These are phyloP conservation scores for Papilio glaucus DNA, from an alignment of 1,140 invertebrate genomes.

Conservation along the genomic window DNA sequence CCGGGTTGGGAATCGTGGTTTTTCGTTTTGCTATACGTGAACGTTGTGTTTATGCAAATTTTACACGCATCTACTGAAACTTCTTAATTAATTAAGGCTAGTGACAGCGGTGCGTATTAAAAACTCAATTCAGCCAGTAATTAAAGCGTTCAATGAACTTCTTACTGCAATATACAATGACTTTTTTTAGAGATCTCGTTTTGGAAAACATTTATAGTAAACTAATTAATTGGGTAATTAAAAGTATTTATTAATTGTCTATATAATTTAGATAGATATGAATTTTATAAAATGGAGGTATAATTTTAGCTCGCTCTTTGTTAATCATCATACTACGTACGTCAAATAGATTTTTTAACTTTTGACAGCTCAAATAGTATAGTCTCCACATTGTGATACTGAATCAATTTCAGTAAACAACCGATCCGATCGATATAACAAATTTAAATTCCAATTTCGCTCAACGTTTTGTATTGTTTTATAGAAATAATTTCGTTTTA, in stretches of 20 bases:
- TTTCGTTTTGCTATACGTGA: conserved; percentile 72
- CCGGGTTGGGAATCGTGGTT: conserved; percentile 68
- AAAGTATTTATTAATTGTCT: not conserved
- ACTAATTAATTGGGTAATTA: not conserved
- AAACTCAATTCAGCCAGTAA: conserved; percentile 33
- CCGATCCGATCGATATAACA: too few species aligned
- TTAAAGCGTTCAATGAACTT: conserved; percentile 29
- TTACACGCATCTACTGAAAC: conserved; percentile 79
- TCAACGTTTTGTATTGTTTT: too few species aligned
- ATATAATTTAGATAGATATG: not conserved
- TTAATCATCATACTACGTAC: too few species aligned
- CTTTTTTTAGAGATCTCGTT: not conserved
- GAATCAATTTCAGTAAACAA: too few species aligned
- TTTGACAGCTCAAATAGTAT: too few species aligned
- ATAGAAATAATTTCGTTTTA: too few species aligned
- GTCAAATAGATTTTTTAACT: too few species aligned
- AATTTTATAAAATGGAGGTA: not conserved
- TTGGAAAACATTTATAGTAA: not conserved
- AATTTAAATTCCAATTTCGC: too few species aligned
- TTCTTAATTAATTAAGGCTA: conserved; percentile 79
- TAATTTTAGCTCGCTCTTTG: too few species aligned
- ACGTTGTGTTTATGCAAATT: conserved; percentile 81
- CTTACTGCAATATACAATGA: not conserved
- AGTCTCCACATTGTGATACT: too few species aligned
- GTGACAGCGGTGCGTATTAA: conserved; percentile 51